Evolutionary conservation across 2,888 invertebrate species (phyloP), one percentile per base, ranked within the genome.

Genomic region (Harpalus rubripes): DNA sequence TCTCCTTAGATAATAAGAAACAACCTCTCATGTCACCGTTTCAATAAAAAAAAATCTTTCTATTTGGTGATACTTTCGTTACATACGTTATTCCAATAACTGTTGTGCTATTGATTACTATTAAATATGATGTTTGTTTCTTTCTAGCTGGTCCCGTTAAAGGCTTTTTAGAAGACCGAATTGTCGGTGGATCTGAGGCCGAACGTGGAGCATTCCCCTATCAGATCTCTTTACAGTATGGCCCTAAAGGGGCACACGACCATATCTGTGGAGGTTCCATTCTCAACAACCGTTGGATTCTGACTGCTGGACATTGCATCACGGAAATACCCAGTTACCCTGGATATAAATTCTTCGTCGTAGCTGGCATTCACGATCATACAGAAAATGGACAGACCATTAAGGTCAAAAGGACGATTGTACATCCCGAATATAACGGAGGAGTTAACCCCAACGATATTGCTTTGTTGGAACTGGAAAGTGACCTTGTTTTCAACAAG

Each of bases 201-300:
- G 3, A 12, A 0, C 87, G 88, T 10, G 89, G 89, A 59, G 88
- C 89, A 85, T 90, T 89, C 79, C 91, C 91, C 0, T 89, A 90
- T 86, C 90, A 90, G 84, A 88, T 90, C 18, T 90, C 91, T 18
- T 72, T 91, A 15, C 89, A 90, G 85, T 90, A 89, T 88, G 89
- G 89, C 41, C 0, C 88, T 3, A n/a, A n/a, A n/a, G n/a, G 89
- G 0, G 2, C 89, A 0, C 88, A 85, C 83, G 88, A 88, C 63
- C 92, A 92, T 87, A 85, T 89, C 1, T 92, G 92, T 85, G 92
- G 92, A 52, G 92, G 92, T 12, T 89, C 91, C 39, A 90, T 92
- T 86, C 80, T 92, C 80, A 87, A 85, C 44, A 81, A 87, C 1
- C 86, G 85, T 0, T 89, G 88, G 87, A 85, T 92, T 15, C 41